Conservation (phyloP, 1,140 invertebrate species). For the Atta colombica region DNA sequence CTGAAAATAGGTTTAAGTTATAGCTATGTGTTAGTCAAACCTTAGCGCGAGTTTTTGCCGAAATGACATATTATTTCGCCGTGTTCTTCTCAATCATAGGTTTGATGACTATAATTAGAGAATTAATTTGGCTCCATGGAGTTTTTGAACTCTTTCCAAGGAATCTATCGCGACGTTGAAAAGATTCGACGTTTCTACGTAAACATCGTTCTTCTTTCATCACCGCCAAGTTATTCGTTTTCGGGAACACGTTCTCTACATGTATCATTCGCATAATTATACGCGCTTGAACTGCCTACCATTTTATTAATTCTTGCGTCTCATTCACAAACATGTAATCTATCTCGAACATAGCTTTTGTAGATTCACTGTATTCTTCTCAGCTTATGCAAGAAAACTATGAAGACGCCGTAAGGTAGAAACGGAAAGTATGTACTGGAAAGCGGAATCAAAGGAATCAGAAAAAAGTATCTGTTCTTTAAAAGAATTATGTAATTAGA, state of each 20-base stretch:
- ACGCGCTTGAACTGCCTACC: not conserved
- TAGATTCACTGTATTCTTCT: not conserved
- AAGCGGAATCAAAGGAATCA: not conserved
- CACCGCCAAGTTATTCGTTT: conserved; percentile 46
- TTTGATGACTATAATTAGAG: conserved; percentile 70
- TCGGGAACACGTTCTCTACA: conserved; percentile 35
- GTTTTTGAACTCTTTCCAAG: conserved; percentile 39
- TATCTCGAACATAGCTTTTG: not conserved
- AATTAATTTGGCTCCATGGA: conserved; percentile 77
- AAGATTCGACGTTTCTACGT: conserved; percentile 41
- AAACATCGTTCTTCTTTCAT: conserved; percentile 60
- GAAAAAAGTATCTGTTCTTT: not conserved
- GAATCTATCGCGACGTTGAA: conserved; percentile 44
- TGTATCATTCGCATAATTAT: conserved; percentile 57
- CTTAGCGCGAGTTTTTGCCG: conserved; percentile 59
- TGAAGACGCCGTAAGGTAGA: not conserved
- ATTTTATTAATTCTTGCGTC: conserved; percentile 9
- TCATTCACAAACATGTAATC: conserved; percentile 9
- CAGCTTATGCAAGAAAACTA: not conserved
- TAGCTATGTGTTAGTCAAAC: not conserved
- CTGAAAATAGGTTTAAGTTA: conserved; percentile 9
- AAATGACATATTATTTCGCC: conserved; percentile 80
- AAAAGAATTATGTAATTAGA: conserved; percentile 1
- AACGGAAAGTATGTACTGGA: not conserved
- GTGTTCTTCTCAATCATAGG: conserved; percentile 70